Base-by-base conservation (phyloP, 2,797 vertebrate genomes). In the Caiman crocodilus region DNA sequence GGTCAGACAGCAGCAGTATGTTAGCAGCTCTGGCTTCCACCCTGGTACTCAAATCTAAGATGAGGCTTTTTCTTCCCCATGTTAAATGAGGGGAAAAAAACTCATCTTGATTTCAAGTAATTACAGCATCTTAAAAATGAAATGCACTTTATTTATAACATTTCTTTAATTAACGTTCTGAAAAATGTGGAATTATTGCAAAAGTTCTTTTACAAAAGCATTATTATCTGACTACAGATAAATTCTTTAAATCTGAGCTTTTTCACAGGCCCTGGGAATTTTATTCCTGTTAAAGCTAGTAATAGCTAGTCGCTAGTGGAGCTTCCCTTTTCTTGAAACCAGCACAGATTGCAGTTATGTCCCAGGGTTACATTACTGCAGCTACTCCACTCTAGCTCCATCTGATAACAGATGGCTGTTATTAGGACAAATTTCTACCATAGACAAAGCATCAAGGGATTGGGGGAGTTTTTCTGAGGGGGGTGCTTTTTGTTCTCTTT, bases 151-250 rank as follows among this genome's bases (percentile, higher is more conserved):
- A 4, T 11, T 5, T 63, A 21, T 61, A 88, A 5, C 5, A 11
- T 73, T 2, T 30, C 60, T 81, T 91, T 78, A 76, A 76, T 21
- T 16, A 89, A 64, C 78, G 59, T 87, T 95, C 13, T 87, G 50
- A 26, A 6, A 87, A 25, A 12, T 5, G 65, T 12, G 16, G 83
- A 6, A 1, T 63, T 90, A 35, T 11, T 11, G 71, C 90, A 25
- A 17, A 89, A 63, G 9, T 7, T 1, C 79, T 85, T 89, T 58
- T 35, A 77, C 85, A 87, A n/a, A 5, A 71, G 5, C 2, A 0
- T 57, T 64, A 61, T 77, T 1, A 0, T 79, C 10, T 50, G 42
- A 59, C 28, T 80, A n/a, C 11, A 50, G 5, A 35, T 94, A 42
- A 0, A 10, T 75, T 79, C 25, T 25, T 76, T 84, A 87, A 78